Base-by-base conservation (phyloP, 2,113 vertebrate genomes). In the Oncorhynchus mykiss region DNA sequence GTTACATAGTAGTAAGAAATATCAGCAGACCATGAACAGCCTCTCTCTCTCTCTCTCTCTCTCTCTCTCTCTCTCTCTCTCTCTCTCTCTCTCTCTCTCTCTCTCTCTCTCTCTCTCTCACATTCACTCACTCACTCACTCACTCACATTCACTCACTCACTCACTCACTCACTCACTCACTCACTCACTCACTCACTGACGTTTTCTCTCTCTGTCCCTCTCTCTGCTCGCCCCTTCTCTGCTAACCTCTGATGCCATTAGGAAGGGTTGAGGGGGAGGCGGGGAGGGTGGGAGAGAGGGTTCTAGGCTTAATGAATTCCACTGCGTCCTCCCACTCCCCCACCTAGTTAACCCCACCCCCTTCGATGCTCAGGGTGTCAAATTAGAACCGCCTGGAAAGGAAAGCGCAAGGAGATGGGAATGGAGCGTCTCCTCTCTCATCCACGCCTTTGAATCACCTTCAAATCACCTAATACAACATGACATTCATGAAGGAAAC, bases 261-360 rank as follows among this genome's bases (percentile, higher is more conserved):
- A 98, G 94, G 82, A 85, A 66, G 87, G 91, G 85, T 74, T 88
- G 88, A 87, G 20, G 67, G 34, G 39, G 9, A 11, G 39, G 9
- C 39, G 8, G 39, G 39, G 8, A 45, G 39, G 39, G 9, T 45
- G 8, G 39, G 39, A 45, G 93, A 88, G 79, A 92, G 93, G 91
- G 93, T 94, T 93, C 93, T 92, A 91, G 92, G 89, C 94, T 95
- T 98, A 97, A 98, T 98, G 96, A 98, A 97, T 96, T 97, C 96
- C 94, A 49, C 94, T 93, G 95, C 94, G 95, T 94, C 94, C 95
- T 87, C 88, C 85, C 87, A 76, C 92, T 93, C 87, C 94, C 89
- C 82, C 83, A 86, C 76, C 85, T 88, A 82, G 92, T 97, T 96
- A 95, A 95, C 94, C 85, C 74, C 70, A 71, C 81, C 79, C 80